Base-by-base conservation (phyloP, 1,140 invertebrate species). In the Drosophila ohnishii region DNA sequence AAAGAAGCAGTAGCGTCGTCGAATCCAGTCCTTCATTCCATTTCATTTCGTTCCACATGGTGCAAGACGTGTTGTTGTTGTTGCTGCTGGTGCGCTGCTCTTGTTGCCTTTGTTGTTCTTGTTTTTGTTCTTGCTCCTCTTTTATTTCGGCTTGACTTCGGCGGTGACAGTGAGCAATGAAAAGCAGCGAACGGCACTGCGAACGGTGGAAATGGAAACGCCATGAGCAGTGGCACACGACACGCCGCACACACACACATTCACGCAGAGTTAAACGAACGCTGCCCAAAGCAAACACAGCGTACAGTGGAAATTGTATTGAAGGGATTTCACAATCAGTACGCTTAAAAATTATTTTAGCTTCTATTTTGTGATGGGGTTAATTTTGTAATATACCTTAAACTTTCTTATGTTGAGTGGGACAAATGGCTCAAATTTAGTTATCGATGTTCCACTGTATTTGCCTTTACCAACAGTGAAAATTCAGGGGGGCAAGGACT, bases 201-300 rank as follows among this genome's bases (percentile, higher is more conserved):
- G 62, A 65, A 65, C 65, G 47, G 60, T 69, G 65, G 61, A 69
- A 69, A 51, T 69, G 65, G 61, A 69, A 69, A 66, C 61, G 65
- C 70, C 53, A 73, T 55, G 56, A 74, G 72, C 80, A 80, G 63
- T 85, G 81, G 81, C 81, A 85, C 81, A 85, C 81, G 82, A 85
- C 80, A 78, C 58, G 80, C 53, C 45, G n/a, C 61, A 80, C 53
- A 78, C 55, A 58, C 58, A 65, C 58, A 75, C 51, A 62, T 55
- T 69, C 30, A 39, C 35, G 39, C 70, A 28, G 13, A 55, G 51
- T 55, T 45, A 61, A 71, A 51, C 28, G 55, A 47, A 59, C 56
- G 61, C 53, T 71, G 64, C 63, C 42, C 62, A 57, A 60, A 47
- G 74, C 65, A 53, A 69, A 69, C 51, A 67, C 30, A 25, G 19